phyloP scores from a whole-genome alignment of 2,888 invertebrate genomes.

The Aricia artaxerxes region DNA sequence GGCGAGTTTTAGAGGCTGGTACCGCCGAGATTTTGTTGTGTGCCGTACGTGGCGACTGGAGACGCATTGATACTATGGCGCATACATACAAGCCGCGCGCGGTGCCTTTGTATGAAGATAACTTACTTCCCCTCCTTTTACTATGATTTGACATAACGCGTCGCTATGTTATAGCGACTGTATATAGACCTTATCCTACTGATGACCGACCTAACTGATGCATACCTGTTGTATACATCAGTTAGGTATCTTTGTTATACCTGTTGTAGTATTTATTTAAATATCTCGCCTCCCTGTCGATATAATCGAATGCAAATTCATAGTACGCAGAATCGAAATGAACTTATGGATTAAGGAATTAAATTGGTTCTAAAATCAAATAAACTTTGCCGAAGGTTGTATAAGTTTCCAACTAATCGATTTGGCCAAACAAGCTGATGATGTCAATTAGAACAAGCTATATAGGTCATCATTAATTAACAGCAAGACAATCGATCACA shows the following conservation, averaged over 20 bases:
- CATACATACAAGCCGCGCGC: too few relatives aligned
- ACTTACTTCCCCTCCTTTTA: not conserved
- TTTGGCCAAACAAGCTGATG: not conserved
- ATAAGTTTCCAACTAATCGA: not conserved
- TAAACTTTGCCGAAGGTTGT: not conserved
- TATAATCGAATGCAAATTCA: not conserved
- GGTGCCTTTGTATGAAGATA: too few relatives aligned
- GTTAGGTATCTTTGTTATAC: too few relatives aligned
- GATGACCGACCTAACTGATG: too few relatives aligned
- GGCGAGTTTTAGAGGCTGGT: too few relatives aligned
- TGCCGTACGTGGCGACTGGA: too few relatives aligned
- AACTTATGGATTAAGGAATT: not conserved
- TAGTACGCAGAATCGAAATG: not conserved
- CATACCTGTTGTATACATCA: too few relatives aligned
- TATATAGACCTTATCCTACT: too few relatives aligned
- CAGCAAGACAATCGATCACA: conserved; percentile 1
- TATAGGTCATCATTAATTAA: conserved; percentile 17
- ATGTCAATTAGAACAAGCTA: conserved; percentile 16
- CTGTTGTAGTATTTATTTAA: too few relatives aligned
- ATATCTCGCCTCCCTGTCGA: not conserved
- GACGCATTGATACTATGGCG: too few relatives aligned
- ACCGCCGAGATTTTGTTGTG: too few relatives aligned
- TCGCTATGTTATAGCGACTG: too few relatives aligned
- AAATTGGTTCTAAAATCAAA: not conserved
- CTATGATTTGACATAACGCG: not conserved